These are phyloP conservation scores for Papilio elwesi DNA, from an alignment of 2,888 invertebrate genomes.

Conservation along the genomic window DNA sequence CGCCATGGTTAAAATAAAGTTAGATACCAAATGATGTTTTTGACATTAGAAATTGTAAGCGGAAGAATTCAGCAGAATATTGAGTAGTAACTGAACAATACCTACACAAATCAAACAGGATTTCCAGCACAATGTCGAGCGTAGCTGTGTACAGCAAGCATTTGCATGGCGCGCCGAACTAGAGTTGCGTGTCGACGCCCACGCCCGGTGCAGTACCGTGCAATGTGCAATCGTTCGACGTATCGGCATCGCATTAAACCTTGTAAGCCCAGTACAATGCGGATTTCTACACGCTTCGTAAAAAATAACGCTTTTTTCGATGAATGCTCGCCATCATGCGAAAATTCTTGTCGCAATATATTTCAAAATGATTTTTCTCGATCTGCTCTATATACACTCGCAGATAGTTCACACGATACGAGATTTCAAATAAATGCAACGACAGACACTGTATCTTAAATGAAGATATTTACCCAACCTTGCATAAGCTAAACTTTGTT, in stretches of 20 bases:
- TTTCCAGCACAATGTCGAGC: slow-evolving; percentile 72
- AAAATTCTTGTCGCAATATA: slow-evolving; percentile 62
- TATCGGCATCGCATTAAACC: slow-evolving; percentile 79
- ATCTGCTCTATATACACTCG: slow-evolving; percentile 15
- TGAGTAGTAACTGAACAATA: slow-evolving; percentile 58
- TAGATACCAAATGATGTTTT: background rate
- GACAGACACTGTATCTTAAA: background rate
- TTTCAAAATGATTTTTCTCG: slow-evolving; percentile 34
- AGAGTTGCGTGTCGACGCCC: slow-evolving; percentile 79
- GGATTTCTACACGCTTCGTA: slow-evolving; percentile 67
- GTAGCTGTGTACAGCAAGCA: slow-evolving; percentile 67
- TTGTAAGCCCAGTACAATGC: slow-evolving; percentile 67
- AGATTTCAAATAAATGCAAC: slow-evolving; percentile 27
- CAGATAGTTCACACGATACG: slow-evolving; percentile 25
- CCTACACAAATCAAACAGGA: slow-evolving; percentile 80
- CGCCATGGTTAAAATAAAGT: no score
- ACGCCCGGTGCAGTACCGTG: slow-evolving; percentile 60
- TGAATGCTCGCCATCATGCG: slow-evolving; percentile 68
- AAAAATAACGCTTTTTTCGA: slow-evolving; percentile 65
- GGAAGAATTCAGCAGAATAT: slow-evolving; percentile 14
- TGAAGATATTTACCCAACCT: background rate
- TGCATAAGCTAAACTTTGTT: background rate
- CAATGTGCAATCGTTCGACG: slow-evolving; percentile 73
- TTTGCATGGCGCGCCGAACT: slow-evolving; percentile 72
- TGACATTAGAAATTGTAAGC: background rate